A percentile compares a stretch with the other conserved stretches of the same genome.
Conservation (phyloP, 1,140 invertebrate genomes). For the Epicauta chinensis region DNA sequence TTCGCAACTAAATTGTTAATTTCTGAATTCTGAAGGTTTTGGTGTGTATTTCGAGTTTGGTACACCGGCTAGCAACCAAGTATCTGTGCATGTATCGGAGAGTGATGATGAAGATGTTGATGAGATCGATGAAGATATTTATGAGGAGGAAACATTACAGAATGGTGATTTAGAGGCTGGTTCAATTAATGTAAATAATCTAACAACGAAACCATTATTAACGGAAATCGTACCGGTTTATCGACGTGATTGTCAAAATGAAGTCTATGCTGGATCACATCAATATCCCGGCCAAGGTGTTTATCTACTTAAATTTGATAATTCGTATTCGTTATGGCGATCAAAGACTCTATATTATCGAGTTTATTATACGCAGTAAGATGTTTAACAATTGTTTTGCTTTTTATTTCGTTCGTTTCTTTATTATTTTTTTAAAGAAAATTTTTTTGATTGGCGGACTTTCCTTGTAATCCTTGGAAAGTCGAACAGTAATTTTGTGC, state of each 20-base stretch:
- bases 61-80: constrained; percentile 74
- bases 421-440: not conserved
- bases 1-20: too few species aligned
- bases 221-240: constrained; percentile 82
- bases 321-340: constrained; percentile 98
- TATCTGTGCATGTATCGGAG: constrained; percentile 85
- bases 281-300: constrained; percentile 94
- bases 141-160: constrained; percentile 49
- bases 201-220: constrained; percentile 33
- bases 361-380: constrained; percentile 87
- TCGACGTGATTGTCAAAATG: constrained; percentile 90
- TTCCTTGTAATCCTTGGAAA: not conserved
- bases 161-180: constrained; percentile 39
- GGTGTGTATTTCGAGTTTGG: constrained; percentile 99
- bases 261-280: constrained; percentile 97
- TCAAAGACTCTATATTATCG: constrained; percentile 98
- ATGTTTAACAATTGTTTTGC: constrained; percentile 2
- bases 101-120: constrained; percentile 87
- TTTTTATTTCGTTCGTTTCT: not conserved
- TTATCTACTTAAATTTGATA: constrained; percentile 98
- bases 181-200: constrained; percentile 16
- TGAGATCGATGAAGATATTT: constrained; percentile 67
- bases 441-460: not conserved
- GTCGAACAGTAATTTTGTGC: not conserved
- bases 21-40: too few species aligned